These are phyloP conservation scores for Anas bernieri DNA, from an alignment of 2,797 vertebrate genomes.

Conservation along the genomic window DNA sequence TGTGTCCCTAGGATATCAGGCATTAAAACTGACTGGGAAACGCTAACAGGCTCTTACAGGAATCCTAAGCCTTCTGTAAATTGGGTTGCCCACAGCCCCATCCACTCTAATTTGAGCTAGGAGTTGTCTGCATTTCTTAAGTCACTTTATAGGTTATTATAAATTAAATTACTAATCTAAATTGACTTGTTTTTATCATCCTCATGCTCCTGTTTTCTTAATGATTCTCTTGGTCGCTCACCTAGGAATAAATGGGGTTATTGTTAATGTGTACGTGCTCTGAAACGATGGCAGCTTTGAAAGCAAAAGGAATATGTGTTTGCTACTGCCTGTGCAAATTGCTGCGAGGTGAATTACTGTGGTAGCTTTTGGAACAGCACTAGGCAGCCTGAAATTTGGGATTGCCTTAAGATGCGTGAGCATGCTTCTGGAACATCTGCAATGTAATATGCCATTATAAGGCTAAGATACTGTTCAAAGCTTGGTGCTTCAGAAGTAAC, in stretches of 20 bases:
- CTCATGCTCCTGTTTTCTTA: background rate
- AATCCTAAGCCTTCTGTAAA: background rate
- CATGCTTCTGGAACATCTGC: background rate
- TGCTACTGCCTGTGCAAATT: background rate
- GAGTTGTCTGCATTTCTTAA: background rate
- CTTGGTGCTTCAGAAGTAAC: background rate
- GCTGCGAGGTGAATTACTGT: background rate
- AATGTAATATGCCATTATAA: background rate
- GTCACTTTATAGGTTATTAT: background rate
- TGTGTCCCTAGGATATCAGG: fast-evolving
- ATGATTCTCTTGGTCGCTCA: background rate
- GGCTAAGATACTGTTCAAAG: background rate
- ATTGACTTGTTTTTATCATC: background rate
- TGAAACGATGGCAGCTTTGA: background rate
- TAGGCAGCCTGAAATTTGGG: background rate
- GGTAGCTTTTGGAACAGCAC: background rate
- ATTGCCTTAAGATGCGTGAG: background rate
- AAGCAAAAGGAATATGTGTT: background rate
- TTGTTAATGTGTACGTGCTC: background rate
- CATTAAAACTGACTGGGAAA: background rate
- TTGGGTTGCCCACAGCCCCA: background rate
- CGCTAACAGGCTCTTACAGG: background rate
- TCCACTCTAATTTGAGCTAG: background rate
- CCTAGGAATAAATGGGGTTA: background rate
- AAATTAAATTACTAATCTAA: background rate